Conservation (phyloP, 2,888 invertebrate species). For the Drymonia ruficornis region DNA sequence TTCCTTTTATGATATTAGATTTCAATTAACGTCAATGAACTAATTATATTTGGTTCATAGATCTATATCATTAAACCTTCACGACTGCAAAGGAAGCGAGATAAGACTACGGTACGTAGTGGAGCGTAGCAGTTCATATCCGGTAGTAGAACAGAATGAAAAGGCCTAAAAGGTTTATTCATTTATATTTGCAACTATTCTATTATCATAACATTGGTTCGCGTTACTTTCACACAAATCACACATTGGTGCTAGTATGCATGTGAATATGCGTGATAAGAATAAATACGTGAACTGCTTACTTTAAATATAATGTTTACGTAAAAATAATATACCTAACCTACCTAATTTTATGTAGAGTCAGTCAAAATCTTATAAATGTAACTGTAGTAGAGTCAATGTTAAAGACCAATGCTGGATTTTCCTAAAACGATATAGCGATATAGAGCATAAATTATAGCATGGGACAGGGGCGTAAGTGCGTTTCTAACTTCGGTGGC, state of each 20-base stretch:
- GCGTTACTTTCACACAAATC: no score
- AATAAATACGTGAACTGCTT: no score
- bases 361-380: no score
- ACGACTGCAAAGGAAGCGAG: conserved; percentile 26
- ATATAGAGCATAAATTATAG: not conserved
- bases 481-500: conserved; percentile 38
- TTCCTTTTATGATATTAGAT: conserved; percentile 28
- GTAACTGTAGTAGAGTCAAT: no score
- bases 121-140: conserved; percentile 20
- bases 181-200: not conserved
- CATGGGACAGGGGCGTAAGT: conserved; percentile 31
- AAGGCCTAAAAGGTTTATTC: not conserved
- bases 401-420: no score
- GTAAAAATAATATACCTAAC: no score
- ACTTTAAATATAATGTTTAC: no score
- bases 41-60: conserved; percentile 32
- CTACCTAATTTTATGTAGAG: no score
- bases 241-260: no score
- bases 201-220: not conserved
- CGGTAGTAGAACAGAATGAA: conserved; percentile 13
- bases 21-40: conserved; percentile 28
- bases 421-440: not conserved
- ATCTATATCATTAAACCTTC: conserved; percentile 38
- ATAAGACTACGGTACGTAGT: conserved; percentile 25
- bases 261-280: no score